phyloP scores from a whole-genome alignment of 2,113 vertebrate genomes.

The Ciconia boyciana region DNA sequence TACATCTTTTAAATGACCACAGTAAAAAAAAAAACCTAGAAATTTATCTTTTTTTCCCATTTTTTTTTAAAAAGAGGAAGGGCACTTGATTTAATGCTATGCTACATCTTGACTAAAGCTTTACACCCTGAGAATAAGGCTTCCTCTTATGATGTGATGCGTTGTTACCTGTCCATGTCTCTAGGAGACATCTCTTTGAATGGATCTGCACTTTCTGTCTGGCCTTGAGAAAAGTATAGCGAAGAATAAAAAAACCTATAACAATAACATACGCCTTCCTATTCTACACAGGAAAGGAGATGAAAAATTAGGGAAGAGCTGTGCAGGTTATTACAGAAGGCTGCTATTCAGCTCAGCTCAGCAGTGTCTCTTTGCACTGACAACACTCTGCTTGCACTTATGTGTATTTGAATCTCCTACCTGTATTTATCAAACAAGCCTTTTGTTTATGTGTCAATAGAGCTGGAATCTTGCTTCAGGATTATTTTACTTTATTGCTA shows the following conservation, averaged over 20 bases:
- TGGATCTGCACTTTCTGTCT: not conserved
- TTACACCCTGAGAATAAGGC: not conserved
- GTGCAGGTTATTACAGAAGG: not conserved
- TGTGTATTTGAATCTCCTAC: not conserved
- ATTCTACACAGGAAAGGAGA: not conserved
- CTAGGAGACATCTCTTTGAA: not conserved
- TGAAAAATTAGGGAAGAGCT: not conserved
- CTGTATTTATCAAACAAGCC: not conserved
- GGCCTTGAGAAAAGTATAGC: not conserved
- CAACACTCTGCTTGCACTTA: not conserved
- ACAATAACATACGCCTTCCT: not conserved
- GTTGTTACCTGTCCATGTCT: fast-evolving
- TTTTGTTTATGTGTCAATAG: not conserved
- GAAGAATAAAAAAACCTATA: not conserved
- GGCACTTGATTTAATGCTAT: not conserved
- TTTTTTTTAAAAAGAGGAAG: not conserved
- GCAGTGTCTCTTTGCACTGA: not conserved
- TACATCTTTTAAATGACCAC: not conserved
- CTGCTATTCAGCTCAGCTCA: not conserved
- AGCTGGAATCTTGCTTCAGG: not conserved
- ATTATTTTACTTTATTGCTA: not conserved
- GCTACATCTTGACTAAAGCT: not conserved
- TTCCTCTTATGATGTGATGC: not conserved
- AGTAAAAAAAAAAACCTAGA: not conserved
- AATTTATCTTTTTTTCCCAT: not conserved